Conservation (phyloP, 2,888 invertebrate genomes). For the Agapetus fuscipes region DNA sequence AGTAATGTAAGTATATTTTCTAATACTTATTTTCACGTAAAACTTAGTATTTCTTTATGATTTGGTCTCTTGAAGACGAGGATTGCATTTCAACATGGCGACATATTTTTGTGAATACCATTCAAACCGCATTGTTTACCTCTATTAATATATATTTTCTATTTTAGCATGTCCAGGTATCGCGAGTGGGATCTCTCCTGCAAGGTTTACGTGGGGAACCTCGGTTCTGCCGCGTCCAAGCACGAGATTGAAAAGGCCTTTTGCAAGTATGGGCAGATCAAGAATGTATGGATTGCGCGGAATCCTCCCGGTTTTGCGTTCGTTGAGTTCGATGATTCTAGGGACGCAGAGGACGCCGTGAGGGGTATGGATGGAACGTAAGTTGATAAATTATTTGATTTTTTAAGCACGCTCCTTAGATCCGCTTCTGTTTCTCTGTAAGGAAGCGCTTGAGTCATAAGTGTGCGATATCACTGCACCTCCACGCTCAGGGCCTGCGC, state of each 20-base stretch:
- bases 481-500: conserved; percentile 28
- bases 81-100: too few relatives aligned
- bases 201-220: conserved; percentile 88
- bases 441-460: conserved; percentile 48
- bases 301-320: conserved; percentile 91
- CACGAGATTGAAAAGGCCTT: conserved; percentile 84
- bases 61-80: too few relatives aligned
- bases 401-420: conserved; percentile 30
- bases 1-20: too few relatives aligned
- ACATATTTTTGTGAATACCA: too few relatives aligned
- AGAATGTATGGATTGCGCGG: conserved; percentile 90
- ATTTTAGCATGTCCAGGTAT: conserved; percentile 68
- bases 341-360: conserved; percentile 82
- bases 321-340: conserved; percentile 79
- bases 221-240: conserved; percentile 84
- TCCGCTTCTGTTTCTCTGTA: conserved; percentile 38
- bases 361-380: conserved; percentile 68
- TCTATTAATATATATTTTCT: too few relatives aligned
- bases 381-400: conserved; percentile 25
- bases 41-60: too few relatives aligned
- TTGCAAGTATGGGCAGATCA: conserved; percentile 76
- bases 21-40: too few relatives aligned
- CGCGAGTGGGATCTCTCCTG: conserved; percentile 77
- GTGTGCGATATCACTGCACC: conserved; percentile 41
- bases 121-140: too few relatives aligned